Evolutionary conservation across 2,888 invertebrate species (phyloP), one percentile per base, ranked within the genome.

Genomic region (Polydrusus pterygomalis): DNA sequence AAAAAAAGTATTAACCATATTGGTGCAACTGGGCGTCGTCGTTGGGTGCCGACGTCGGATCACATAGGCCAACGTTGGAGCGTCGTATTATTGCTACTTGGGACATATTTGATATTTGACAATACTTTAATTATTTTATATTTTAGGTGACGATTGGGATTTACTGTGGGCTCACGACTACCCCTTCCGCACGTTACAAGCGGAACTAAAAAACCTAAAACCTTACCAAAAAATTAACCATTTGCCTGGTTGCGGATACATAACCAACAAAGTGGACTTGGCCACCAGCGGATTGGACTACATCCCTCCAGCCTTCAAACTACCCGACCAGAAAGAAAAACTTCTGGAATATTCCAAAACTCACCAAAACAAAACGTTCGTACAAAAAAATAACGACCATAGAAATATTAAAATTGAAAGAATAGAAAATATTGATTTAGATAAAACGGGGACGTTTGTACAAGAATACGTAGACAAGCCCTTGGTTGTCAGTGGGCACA

Each of bases 141-240:
- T 51, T 51, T 25, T 38, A 74, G 75, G 34, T 10, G 47, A 74
- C 8, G 89, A 93, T 0, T 98, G 98, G 97, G 92, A 94, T 85
- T 89, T 98, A 0, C 87, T 98, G 10, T 99, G 99, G 98, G 93
- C 97, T 0, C 97, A 98, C 86, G 96, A 97, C 82, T 98, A 96
- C 86, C 98, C 98, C 0, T 98, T 97, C 83, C 86, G 90, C 69
- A 86, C 85, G 0, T 85, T 95, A 10, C 89, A 89, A 68, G 80
- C 87, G 3, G 83, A 87, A 56, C 83, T 95, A 40, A 90, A 89
- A 74, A 89, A 89, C 77, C 87, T 97, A 10, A 90, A 92, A 80
- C 88, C 91, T 0, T 89, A 94, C 85, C 97, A 97, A 85, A 92
- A 90, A 86, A 93, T 98, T 0, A 99, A 99, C 85, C 97, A 98